Evolutionary conservation across 2,113 vertebrate species (phyloP), one percentile per base, ranked within the genome.

Genomic region (Anser brachyrhynchus): DNA sequence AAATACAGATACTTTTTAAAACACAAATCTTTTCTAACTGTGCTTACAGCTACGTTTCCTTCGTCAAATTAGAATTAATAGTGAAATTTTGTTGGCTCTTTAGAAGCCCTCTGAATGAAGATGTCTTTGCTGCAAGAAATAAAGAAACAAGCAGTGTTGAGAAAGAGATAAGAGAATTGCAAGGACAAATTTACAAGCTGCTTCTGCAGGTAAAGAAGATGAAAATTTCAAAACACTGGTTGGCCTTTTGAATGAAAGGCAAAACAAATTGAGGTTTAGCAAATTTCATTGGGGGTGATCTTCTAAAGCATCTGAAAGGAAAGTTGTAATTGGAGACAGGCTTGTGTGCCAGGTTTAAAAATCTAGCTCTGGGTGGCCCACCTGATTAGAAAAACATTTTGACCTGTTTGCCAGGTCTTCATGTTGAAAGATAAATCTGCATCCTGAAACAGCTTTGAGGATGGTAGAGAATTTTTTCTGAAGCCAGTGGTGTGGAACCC

Each of bases 91-190:
- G 31, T 93, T 97, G 85, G 6, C 37, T 33, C 86, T 94, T 92
- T 91, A 99, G 99, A 96, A 98, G 98, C 87, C 99, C 99, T 62
- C 94, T 99, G 80, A 99, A 99, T 76, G 98, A 99, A 97, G 99
- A 99, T 86, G 98, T 99, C 64, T 99, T 99, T 97, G 98, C 98
- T 62, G 95, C 97, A 71, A 95, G 76, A 84, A 97, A 84, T n/a
- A 98, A 97, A 91, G 97, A 97, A n/a, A 92, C 16, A 6, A 96
- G 91, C 59, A 93, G 74, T n/a, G 94, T 97, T 79, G 95, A 98
- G 92, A 98, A 98, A 85, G 98, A 99, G 59, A 97, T 99, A 39
- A 98, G 97, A 96, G 98, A 99, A 95, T 97, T 99, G 66, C 99
- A 99, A 97, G 98, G 98, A 75, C 98, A 99, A 93, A 99, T 99